Percentiles rank a stretch among this genome's conserved stretches.
Evolutionary conservation across 2,797 vertebrate species (phyloP).

Genomic region (Morelia viridis): DNA sequence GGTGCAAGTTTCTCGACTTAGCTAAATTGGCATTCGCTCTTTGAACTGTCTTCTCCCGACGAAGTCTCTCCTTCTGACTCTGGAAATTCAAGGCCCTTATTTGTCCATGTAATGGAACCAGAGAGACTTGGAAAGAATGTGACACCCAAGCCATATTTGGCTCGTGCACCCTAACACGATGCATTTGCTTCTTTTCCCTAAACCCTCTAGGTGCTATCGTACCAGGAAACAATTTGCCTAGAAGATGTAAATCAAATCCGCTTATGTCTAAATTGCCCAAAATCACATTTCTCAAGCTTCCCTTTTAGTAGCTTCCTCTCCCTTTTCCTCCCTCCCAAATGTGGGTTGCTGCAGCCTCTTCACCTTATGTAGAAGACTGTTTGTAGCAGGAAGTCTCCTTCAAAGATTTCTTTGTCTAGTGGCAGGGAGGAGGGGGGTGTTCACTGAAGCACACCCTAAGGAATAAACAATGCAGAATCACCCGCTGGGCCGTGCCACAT

Average conservation of each 20-base stretch:
- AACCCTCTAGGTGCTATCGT: neutral
- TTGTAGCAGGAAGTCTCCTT: constrained; percentile 4
- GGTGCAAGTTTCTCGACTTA: neutral
- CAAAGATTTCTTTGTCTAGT: neutral
- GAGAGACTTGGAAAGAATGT: neutral
- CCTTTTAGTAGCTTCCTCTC: neutral
- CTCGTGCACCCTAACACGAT: neutral
- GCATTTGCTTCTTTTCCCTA: neutral
- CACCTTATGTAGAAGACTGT: neutral
- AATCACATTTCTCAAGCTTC: neutral
- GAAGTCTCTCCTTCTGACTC: neutral
- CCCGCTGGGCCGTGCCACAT: neutral
- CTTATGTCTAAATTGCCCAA: neutral
- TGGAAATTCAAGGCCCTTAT: neutral
- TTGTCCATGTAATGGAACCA: neutral
- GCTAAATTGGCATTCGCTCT: neutral
- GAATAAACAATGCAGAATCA: neutral
- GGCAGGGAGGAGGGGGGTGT: neutral
- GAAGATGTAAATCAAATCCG: neutral
- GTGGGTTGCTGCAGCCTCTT: neutral
- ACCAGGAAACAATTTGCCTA: neutral
- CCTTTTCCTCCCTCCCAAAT: neutral
- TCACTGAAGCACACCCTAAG: neutral
- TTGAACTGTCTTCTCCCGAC: neutral
- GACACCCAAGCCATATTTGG: too few relatives aligned